Conservation (phyloP, 2,113 vertebrate genomes). For the Neofelis nebulosa region DNA sequence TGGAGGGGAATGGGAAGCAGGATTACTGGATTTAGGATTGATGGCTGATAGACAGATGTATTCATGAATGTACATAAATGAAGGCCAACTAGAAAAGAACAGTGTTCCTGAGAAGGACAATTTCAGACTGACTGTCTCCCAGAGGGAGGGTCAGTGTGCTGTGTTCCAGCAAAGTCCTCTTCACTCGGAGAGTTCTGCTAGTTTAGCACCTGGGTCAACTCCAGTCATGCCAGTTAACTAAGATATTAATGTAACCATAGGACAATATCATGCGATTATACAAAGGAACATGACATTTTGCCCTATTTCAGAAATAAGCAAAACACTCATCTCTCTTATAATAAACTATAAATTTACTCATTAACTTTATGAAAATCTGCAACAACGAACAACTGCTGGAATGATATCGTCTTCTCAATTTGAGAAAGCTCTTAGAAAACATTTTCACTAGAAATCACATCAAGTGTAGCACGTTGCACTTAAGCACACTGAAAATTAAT, state of each 20-base stretch:
- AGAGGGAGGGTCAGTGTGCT: not conserved
- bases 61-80: not conserved
- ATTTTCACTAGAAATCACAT: slow-evolving; percentile 43
- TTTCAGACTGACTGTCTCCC: not conserved
- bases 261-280: not conserved
- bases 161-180: not conserved
- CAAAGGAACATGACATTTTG: not conserved
- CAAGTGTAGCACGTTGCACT: not conserved
- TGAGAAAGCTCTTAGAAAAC: slow-evolving; percentile 59
- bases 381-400: slow-evolving; percentile 27
- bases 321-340: slow-evolving; percentile 12
- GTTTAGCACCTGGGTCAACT: not conserved
- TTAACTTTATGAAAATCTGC: slow-evolving; percentile 35
- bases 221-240: not conserved
- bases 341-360: slow-evolving; percentile 27
- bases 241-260: not conserved
- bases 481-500: slow-evolving; percentile 53
- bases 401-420: slow-evolving; percentile 44
- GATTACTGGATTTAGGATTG: not conserved
- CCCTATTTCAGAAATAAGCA: slow-evolving; percentile 48
- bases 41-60: not conserved
- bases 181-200: not conserved
- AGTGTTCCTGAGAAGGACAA: not conserved
- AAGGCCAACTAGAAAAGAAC: slow-evolving; percentile 33
- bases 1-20: slow-evolving; percentile 21